Evolutionary conservation across 2,113 vertebrate genomes (phyloP).

Genomic region (Antechinus stuartii): DNA sequence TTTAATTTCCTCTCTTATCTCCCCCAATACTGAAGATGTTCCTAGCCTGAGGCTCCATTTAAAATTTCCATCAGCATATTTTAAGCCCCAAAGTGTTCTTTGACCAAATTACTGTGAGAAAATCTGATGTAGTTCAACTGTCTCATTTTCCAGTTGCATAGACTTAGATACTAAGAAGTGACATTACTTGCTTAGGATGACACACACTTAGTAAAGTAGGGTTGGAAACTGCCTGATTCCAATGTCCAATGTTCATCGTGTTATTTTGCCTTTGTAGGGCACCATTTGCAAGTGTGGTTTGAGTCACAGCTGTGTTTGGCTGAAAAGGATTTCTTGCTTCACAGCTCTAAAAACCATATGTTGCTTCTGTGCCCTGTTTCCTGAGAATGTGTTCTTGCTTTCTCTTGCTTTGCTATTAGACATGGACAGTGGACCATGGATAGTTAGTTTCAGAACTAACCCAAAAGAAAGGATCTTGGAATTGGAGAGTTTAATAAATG

Average conservation of each 20-base stretch:
- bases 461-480: not conserved
- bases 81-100: not conserved
- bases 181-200: not conserved
- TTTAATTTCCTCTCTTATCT: not conserved
- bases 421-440: conserved; percentile 1
- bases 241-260: not conserved
- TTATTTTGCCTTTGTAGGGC: not conserved
- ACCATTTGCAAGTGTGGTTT: not conserved
- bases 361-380: not conserved
- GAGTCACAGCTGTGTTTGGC: not conserved
- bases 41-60: not conserved
- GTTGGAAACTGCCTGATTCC: not conserved
- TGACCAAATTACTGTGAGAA: not conserved
- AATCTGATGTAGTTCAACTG: not conserved
- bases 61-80: not conserved
- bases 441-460: not conserved
- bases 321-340: not conserved
- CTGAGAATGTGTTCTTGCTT: conserved; percentile 27
- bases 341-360: not conserved
- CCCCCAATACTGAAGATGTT: not conserved
- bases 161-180: not conserved
- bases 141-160: not conserved
- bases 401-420: conserved; percentile 28
- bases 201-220: not conserved
- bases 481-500: not conserved